These are phyloP conservation scores for Diplogasteroides magnus DNA, from an alignment of 1,140 invertebrate species.

Conservation along the genomic window DNA sequence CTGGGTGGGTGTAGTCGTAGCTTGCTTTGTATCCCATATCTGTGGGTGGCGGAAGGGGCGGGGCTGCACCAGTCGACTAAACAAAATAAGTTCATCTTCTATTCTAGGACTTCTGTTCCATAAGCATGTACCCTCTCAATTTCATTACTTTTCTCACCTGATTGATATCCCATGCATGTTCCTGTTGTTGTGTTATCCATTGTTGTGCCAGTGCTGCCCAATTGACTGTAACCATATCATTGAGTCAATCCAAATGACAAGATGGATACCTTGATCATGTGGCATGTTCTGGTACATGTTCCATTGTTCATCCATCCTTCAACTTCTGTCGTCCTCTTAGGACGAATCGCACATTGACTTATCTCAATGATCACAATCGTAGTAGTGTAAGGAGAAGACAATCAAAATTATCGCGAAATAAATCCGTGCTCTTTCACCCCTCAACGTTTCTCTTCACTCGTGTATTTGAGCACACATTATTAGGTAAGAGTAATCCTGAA, in stretches of 20 bases:
- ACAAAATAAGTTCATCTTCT: neutral
- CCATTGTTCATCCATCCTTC: neutral
- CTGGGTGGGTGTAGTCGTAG: neutral
- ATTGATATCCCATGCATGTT: neutral
- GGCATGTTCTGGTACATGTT: neutral
- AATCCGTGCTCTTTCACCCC: neutral
- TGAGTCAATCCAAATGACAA: neutral
- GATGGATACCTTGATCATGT: constrained; percentile 3
- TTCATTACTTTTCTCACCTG: neutral
- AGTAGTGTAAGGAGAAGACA: neutral
- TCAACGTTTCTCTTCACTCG: neutral
- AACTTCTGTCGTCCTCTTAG: neutral
- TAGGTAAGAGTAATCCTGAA: too few relatives aligned
- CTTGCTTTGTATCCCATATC: neutral
- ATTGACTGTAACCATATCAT: constrained; percentile 7
- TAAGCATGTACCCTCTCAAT: neutral
- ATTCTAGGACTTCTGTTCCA: too few relatives aligned
- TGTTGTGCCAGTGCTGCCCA: constrained; percentile 19
- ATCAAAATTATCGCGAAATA: neutral
- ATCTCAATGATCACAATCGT: neutral
- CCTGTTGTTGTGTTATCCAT: constrained; percentile 15
- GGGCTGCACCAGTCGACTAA: neutral
- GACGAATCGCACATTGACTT: neutral
- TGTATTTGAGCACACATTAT: too few relatives aligned
- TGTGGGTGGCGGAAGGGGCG: neutral